phyloP scores from a whole-genome alignment of 2,113 vertebrate species.

The Semicossyphus pulcher region DNA sequence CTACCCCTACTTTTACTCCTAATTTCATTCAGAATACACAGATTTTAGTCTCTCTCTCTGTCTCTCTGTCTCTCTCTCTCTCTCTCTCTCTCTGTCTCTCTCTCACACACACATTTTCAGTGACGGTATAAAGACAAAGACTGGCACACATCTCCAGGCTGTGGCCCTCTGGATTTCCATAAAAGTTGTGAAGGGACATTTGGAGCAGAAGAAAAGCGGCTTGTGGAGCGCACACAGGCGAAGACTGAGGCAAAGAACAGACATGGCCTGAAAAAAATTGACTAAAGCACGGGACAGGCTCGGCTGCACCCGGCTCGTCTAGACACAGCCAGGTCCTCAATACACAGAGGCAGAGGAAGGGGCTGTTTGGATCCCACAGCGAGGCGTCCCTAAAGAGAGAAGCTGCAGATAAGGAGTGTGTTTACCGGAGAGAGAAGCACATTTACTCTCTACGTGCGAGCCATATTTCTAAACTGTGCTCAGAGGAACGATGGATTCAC shows the following conservation, averaged over 20 bases:
- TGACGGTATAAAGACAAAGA: slow-evolving; percentile 41
- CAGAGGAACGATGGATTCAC: slow-evolving; percentile 40
- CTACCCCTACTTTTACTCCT: too few species aligned
- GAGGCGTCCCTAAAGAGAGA: slow-evolving; percentile 43
- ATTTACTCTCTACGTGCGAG: slow-evolving; percentile 20
- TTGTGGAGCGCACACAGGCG: slow-evolving; percentile 22
- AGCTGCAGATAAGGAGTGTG: slow-evolving; percentile 42
- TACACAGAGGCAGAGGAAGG: slow-evolving; percentile 35
- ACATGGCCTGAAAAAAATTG: slow-evolving; percentile 29
- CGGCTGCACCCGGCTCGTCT: slow-evolving; percentile 29
- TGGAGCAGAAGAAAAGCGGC: slow-evolving; percentile 50
- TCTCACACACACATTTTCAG: slow-evolving; percentile 1
- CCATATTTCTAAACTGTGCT: slow-evolving; percentile 24
- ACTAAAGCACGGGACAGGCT: slow-evolving; percentile 32
- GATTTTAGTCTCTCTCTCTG: too few species aligned
- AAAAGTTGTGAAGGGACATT: slow-evolving; percentile 46
- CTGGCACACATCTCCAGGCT: slow-evolving; percentile 33
- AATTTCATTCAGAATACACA: too few species aligned
- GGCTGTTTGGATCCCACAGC: slow-evolving; percentile 34
- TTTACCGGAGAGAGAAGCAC: slow-evolving; percentile 31
- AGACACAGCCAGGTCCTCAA: slow-evolving; percentile 32
- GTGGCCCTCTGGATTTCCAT: slow-evolving; percentile 18
- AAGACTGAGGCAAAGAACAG: slow-evolving; percentile 30
- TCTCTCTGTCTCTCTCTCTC: too few species aligned
- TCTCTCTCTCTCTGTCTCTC: too few species aligned